These are phyloP conservation scores for Argyra leucocephala DNA, from an alignment of 2,888 invertebrate genomes.

Conservation along the genomic window DNA sequence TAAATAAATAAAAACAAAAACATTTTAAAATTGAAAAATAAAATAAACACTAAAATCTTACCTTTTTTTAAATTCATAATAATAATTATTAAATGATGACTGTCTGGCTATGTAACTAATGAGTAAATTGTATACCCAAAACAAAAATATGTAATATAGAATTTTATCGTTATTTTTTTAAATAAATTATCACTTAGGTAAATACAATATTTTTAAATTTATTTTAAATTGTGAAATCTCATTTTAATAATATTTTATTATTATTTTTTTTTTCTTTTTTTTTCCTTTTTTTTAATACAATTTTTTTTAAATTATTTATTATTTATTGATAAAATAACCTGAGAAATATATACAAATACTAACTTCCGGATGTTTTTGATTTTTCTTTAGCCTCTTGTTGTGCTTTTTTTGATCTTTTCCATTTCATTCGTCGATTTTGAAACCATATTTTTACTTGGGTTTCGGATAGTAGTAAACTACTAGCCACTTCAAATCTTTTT, in stretches of 20 bases:
- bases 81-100: too few species aligned
- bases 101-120: too few species aligned
- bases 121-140: too few species aligned
- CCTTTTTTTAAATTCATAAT: too few species aligned
- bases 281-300: neutral
- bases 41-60: too few species aligned
- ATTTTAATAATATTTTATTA: neutral
- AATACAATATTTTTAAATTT: neutral
- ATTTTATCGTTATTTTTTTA: too few species aligned
- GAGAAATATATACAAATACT: constrained; percentile 11
- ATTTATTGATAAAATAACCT: neutral
- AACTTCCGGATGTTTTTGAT: constrained; percentile 28
- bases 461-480: constrained; percentile 93
- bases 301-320: neutral
- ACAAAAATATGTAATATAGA: too few species aligned
- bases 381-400: constrained; percentile 71
- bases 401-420: constrained; percentile 95
- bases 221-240: constrained; percentile 6
- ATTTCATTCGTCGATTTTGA: constrained; percentile 97
- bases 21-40: too few species aligned
- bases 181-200: too few species aligned
- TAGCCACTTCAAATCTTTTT: constrained; percentile 96
- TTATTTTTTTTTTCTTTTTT: neutral
- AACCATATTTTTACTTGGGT: constrained; percentile 99
- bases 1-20: too few species aligned